Evolutionary conservation across 2,113 vertebrate species (phyloP).

Genomic region (Cranoglanis bouderius): DNA sequence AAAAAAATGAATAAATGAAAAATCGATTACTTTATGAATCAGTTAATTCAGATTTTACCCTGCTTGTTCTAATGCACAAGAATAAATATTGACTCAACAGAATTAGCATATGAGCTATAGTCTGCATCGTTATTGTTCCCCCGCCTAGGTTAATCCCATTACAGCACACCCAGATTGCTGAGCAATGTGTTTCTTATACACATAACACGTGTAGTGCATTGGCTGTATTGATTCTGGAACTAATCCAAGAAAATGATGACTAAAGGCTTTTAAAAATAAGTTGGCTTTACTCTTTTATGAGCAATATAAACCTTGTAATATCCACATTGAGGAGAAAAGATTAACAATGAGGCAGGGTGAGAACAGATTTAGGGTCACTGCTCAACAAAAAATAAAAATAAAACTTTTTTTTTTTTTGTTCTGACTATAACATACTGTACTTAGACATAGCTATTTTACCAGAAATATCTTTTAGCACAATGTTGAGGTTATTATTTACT

Average conservation of each 20-base stretch:
- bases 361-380: not conserved
- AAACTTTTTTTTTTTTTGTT: not conserved
- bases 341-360: not conserved
- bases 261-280: slow-evolving; percentile 30
- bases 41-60: not conserved
- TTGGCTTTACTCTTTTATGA: slow-evolving; percentile 12
- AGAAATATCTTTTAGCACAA: not conserved
- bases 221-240: slow-evolving; percentile 30
- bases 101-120: slow-evolving; percentile 20
- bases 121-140: slow-evolving; percentile 7
- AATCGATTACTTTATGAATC: not conserved
- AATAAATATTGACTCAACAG: slow-evolving; percentile 19
- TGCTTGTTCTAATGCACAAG: not conserved
- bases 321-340: not conserved
- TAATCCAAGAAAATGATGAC: slow-evolving; percentile 6
- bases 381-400: not conserved
- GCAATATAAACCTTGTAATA: not conserved
- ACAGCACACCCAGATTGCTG: slow-evolving; percentile 18
- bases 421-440: not conserved
- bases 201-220: slow-evolving; percentile 22
- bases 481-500: not conserved
- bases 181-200: slow-evolving; percentile 25
- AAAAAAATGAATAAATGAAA: not conserved
- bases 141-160: slow-evolving; percentile 20
- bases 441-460: not conserved